These are phyloP conservation scores for Aethes cnicana DNA, from an alignment of 2,888 invertebrate genomes.

Conservation along the genomic window DNA sequence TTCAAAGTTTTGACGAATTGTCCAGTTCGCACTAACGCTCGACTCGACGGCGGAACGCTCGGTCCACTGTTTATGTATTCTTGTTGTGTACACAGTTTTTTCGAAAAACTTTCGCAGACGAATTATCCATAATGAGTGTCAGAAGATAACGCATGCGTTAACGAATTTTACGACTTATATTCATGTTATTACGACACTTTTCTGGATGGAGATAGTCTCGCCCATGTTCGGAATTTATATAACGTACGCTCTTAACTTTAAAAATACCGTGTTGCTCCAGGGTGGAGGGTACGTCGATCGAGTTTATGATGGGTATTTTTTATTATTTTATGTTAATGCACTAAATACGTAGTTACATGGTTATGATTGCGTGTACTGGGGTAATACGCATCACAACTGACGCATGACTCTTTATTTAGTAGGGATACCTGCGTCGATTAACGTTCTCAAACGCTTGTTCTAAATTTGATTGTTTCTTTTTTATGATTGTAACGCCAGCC, in stretches of 20 bases:
- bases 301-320: conserved; percentile 72
- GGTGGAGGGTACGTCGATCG: conserved; percentile 67
- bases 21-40: conserved; percentile 42
- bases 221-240: conserved; percentile 67
- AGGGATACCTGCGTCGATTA: background rate
- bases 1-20: background rate
- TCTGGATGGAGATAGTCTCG: conserved; percentile 57
- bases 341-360: conserved; percentile 61
- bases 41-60: conserved; percentile 37
- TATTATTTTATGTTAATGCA: conserved; percentile 71
- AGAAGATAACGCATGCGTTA: conserved; percentile 51
- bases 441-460: background rate
- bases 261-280: conserved; percentile 67
- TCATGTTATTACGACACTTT: conserved; percentile 63
- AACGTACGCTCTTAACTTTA: conserved; percentile 56
- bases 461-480: too few species aligned
- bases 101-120: conserved; percentile 67
- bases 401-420: background rate
- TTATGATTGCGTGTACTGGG: conserved; percentile 39
- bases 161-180: conserved; percentile 66
- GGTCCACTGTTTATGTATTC: conserved; percentile 65
- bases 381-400: too few species aligned
- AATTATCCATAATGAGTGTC: conserved; percentile 74
- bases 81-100: conserved; percentile 69
- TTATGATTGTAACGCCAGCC: too few species aligned